Evolutionary conservation across 2,797 vertebrate genomes (phyloP), one percentile per base, ranked within the genome.

Genomic region (Muraenolepis orangiensis): DNA sequence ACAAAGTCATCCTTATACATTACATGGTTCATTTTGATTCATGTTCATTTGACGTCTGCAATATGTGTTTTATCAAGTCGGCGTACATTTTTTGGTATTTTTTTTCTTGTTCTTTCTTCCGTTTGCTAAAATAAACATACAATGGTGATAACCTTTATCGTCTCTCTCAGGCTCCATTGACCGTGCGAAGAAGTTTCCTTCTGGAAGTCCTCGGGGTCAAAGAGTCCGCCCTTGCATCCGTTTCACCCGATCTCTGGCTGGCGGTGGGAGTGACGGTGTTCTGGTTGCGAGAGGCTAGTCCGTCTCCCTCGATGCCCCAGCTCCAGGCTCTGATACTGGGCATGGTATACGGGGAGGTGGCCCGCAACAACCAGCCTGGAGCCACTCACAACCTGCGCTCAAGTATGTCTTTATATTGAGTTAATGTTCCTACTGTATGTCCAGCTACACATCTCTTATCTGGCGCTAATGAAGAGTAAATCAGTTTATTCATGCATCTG

Each of bases 271-370:
- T 94, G 71, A 96, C 93, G 0, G 93, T 90, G 83, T 97, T 94
- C 82, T 99, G 97, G 97, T 69, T 93, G 78, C 74, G 70, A 76
- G 86, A 89, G 74, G 88, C 91, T 13, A 90, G 86, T 67, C 93
- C 94, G 1, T 91, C 80, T 80, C 93, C 95, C 12, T 92, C 91
- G 6, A 79, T 87, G 69, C 87, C 73, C 12, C 92, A 95, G 0
- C 81, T 96, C 3, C 94, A 96, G 80, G 94, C 96, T 79, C 83
- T 99, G 69, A 79, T 98, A 75, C 87, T 99, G 57, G 92, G 91
- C 66, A 87, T 97, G 69, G 91, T 96, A 32, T 90, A 88, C 71
- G 96, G 94, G 79, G 96, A 98, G 81, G 74, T 97, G 74, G 84
- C 89, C 32, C 82, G 78, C 80, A 84, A 80, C 72, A 87, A 23